phyloP scores from a whole-genome alignment of 2,888 invertebrate genomes.

The Drosophila fungiperda region DNA sequence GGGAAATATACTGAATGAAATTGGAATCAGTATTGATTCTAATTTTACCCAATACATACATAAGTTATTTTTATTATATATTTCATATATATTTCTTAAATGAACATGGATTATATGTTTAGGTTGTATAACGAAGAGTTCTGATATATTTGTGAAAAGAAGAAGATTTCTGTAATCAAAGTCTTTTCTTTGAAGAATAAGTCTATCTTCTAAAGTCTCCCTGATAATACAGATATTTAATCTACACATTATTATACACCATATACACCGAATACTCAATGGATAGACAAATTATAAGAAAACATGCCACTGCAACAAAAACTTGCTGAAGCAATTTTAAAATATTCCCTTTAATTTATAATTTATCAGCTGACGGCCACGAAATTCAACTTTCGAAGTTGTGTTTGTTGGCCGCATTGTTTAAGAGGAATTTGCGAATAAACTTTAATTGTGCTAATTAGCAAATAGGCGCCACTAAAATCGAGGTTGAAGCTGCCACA shows the following conservation, averaged over 20 bases:
- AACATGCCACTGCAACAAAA: slow-evolving; percentile 1
- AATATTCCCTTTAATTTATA: slow-evolving; percentile 79
- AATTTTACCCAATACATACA: too few species aligned
- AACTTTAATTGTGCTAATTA: slow-evolving; percentile 77
- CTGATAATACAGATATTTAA: not conserved
- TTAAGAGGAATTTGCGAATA: slow-evolving; percentile 33
- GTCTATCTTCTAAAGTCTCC: not conserved
- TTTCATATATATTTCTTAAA: too few species aligned
- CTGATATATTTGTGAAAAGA: too few species aligned
- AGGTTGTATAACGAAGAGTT: too few species aligned
- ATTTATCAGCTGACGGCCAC: slow-evolving; percentile 58
- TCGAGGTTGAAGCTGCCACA: not conserved
- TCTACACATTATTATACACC: not conserved
- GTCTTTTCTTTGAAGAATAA: not conserved
- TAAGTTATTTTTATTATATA: too few species aligned
- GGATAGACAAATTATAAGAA: slow-evolving; percentile 32
- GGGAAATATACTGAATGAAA: too few species aligned
- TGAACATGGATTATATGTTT: too few species aligned
- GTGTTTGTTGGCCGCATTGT: slow-evolving; percentile 26
- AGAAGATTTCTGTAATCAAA: not conserved
- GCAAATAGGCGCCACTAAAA: slow-evolving; percentile 52
- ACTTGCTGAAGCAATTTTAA: slow-evolving; percentile 32
- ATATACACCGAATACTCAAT: not conserved
- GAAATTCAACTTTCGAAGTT: slow-evolving; percentile 55
- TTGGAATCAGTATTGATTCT: too few species aligned